Evolutionary conservation across 1,140 invertebrate genomes (phyloP).

Genomic region (Hestina assimilis): DNA sequence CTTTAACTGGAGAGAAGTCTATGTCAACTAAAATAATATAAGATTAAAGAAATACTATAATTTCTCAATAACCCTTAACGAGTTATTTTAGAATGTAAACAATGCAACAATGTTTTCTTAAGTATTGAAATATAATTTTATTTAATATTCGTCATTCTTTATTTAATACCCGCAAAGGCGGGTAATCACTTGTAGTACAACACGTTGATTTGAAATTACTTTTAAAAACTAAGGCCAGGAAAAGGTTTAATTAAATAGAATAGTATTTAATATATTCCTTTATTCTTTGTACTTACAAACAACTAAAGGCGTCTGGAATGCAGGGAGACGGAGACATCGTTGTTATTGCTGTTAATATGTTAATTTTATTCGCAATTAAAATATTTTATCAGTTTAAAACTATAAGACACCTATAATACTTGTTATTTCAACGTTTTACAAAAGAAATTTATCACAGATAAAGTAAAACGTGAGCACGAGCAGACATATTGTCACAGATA

Average conservation of each 20-base stretch:
- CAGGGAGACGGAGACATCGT: conserved; percentile 55
- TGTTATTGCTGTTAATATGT: conserved; percentile 45
- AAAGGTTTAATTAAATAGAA: conserved; percentile 26
- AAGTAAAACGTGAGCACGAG: conserved; percentile 48
- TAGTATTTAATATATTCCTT: conserved; percentile 57
- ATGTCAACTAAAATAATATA: too few relatives aligned
- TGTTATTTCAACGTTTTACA: conserved; percentile 65
- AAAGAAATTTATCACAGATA: conserved; percentile 74
- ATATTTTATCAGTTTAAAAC: conserved; percentile 22
- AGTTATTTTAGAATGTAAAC: too few relatives aligned
- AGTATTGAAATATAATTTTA: too few relatives aligned
- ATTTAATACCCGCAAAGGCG: too few relatives aligned
- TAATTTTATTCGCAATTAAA: conserved; percentile 32
- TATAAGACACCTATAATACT: conserved; percentile 54
- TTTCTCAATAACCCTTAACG: too few relatives aligned
- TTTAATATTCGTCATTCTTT: too few relatives aligned
- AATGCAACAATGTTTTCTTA: too few relatives aligned
- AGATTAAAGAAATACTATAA: too few relatives aligned
- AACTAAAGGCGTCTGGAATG: conserved; percentile 61
- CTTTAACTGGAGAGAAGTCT: too few relatives aligned
- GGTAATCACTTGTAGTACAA: too few relatives aligned
- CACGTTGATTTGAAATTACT: not conserved
- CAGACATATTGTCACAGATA: not conserved
- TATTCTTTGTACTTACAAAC: conserved; percentile 67
- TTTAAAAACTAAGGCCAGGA: not conserved